Evolutionary conservation across 2,888 invertebrate species (phyloP), one percentile per base, ranked within the genome.

Genomic region (Hydroisotoma schaefferi): DNA sequence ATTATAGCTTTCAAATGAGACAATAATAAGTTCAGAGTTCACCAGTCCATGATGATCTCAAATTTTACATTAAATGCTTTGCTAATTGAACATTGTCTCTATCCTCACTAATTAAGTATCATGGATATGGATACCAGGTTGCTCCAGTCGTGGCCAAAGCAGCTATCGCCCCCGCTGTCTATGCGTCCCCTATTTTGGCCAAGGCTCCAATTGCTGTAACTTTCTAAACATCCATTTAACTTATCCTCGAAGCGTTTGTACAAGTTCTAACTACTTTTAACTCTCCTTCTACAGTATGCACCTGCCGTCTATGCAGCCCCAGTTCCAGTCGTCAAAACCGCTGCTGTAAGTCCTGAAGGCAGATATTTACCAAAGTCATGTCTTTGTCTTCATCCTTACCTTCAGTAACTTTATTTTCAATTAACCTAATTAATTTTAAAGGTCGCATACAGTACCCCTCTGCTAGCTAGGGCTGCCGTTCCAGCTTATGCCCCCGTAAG

Each of bases 71-170:
- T 33, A 8, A 33, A 10, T 15, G 8, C 33, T 33, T 40, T 40
- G n/a, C 40, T 40, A 40, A 40, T 40, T 40, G 40, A 40, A 10
- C 5, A 40, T 33, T 40, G 20, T 40, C 5, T 18, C 20, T 40
- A 20, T 40, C n/a, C 40, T 18, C 5, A 26, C 18, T 43, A 55
- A 44, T 47, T 28, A 57, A 61, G 54, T 57, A 61, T 48, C 40
- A n/a, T 57, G 56, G 53, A 25, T 44, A 37, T 57, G 51, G 55
- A 55, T 57, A 57, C 44, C 62, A 62, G 62, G 49, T 58, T 47
- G 54, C 54, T 43, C 52, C 55, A 29, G 59, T 57, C 22, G 61
- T 57, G 2, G 48, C 52, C 26, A 44, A 58, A 26, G 58, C 62
- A 22, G 33, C 55, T 49, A 47, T 40, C 28, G 59, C 59, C 22